Percentiles rank a stretch among this genome's conserved stretches.
phyloP scores from a whole-genome alignment of 2,113 vertebrate genomes.

The Pipra filicauda region DNA sequence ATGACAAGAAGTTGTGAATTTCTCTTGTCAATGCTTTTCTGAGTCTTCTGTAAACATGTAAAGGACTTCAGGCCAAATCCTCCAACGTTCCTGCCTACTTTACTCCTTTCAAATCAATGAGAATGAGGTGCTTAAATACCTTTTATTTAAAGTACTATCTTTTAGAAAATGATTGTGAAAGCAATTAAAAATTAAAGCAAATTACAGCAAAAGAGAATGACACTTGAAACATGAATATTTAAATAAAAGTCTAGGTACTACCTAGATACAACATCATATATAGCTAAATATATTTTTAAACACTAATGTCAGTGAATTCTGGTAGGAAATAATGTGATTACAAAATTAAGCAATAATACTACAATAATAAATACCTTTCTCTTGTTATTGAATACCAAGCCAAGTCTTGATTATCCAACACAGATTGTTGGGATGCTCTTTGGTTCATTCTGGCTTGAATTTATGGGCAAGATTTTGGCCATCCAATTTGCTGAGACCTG shows the following conservation, averaged over 20 bases:
- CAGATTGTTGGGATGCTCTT: background rate
- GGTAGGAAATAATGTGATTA: background rate
- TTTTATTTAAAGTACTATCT: background rate
- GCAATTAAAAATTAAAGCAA: background rate
- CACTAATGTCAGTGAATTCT: background rate
- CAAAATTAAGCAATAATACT: background rate
- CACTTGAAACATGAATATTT: background rate
- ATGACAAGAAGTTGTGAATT: background rate
- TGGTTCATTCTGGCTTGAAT: background rate
- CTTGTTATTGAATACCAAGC: background rate
- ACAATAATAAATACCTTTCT: background rate
- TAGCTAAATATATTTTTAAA: background rate
- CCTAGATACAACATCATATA: background rate
- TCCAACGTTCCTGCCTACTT: background rate
- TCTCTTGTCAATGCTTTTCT: background rate
- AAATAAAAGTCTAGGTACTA: background rate
- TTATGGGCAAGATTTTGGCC: background rate
- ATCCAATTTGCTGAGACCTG: background rate
- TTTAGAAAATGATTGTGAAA: background rate
- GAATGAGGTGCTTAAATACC: background rate
- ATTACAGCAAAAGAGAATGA: background rate
- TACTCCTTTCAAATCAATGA: background rate
- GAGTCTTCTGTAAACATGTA: background rate
- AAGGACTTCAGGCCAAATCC: background rate
- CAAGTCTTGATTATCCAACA: background rate